Base-by-base conservation (phyloP, 2,113 vertebrate genomes). In the Ornithorhynchus anatinus region DNA sequence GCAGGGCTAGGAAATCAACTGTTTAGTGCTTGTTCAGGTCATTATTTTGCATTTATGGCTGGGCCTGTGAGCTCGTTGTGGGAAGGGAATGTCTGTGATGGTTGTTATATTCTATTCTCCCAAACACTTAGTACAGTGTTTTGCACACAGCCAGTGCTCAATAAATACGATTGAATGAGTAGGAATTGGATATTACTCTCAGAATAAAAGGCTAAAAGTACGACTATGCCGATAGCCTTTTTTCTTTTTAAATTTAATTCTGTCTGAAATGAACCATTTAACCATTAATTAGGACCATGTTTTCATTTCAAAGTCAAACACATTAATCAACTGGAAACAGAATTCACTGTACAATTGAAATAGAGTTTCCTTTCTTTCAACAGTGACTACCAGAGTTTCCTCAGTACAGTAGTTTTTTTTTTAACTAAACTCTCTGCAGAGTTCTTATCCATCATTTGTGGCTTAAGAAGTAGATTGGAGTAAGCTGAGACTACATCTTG, bases 1-100 rank as follows among this genome's bases (percentile, higher is more conserved):
- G 36, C 16, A 20, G 65, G 72, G 20, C 87, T 88, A 92, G 90
- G 90, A 93, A 83, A 85, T 91, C 69, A 67, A 87, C 91, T 82
- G 82, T 90, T 86, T 59, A 47, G 47, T 2, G 0, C 11, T 6
- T 66, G 51, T 78, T 79, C 68, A 56, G 45, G 71, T 69, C 8
- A 16, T 69, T 81, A 61, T 42, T 9, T 81, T 84, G 59, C 88
- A 50, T 91, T 92, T 90, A 71, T 33, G 16, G 65, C 79, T 67
- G 74, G 77, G n/a, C n/a, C n/a, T n/a, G n/a, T n/a, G n/a, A n/a
- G n/a, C n/a, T n/a, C n/a, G n/a, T n/a, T n/a, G n/a, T n/a, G n/a
- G n/a, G n/a, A n/a, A n/a, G n/a, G n/a, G n/a, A n/a, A n/a, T n/a
- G n/a, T n/a, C n/a, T n/a, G n/a, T n/a, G n/a, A n/a, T n/a, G n/a